Conservation (phyloP, 2,113 vertebrate species). For the Sitta europaea region DNA sequence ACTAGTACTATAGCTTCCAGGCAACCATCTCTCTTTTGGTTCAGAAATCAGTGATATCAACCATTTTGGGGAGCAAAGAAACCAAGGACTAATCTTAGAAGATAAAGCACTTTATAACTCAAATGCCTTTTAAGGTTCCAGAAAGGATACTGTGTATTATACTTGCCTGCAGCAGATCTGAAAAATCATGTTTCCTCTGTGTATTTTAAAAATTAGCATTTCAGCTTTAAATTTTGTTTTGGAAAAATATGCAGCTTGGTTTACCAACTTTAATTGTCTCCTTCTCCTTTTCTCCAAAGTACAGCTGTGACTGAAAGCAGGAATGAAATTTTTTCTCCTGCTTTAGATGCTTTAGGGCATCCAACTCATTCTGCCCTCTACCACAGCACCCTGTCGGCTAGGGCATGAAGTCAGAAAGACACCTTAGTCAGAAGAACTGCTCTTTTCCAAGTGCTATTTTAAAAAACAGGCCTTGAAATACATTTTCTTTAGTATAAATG, state of each 20-base stretch:
- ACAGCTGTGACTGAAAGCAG: not conserved
- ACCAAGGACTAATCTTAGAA: not conserved
- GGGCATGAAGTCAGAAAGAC: not conserved
- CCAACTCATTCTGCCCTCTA: not conserved
- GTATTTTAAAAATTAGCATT: not conserved
- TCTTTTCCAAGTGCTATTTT: not conserved
- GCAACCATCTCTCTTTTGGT: not conserved
- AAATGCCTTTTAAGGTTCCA: not conserved
- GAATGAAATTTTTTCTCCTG: not conserved
- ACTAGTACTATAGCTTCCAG: not conserved
- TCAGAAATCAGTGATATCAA: not conserved
- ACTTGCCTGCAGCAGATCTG: not conserved
- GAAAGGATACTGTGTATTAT: not conserved
- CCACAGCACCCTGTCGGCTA: not conserved
- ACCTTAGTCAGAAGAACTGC: not conserved
- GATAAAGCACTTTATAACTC: not conserved
- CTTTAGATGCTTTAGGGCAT: not conserved
- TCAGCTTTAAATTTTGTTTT: not conserved
- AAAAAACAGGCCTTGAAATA: not conserved
- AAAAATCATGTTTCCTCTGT: not conserved
- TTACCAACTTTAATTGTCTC: not conserved
- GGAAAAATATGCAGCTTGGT: not conserved
- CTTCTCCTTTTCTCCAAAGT: not conserved
- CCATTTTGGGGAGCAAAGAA: not conserved
- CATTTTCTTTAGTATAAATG: not conserved